These are phyloP conservation scores for Dascillus cervinus DNA, from an alignment of 2,888 invertebrate species.

Conservation along the genomic window DNA sequence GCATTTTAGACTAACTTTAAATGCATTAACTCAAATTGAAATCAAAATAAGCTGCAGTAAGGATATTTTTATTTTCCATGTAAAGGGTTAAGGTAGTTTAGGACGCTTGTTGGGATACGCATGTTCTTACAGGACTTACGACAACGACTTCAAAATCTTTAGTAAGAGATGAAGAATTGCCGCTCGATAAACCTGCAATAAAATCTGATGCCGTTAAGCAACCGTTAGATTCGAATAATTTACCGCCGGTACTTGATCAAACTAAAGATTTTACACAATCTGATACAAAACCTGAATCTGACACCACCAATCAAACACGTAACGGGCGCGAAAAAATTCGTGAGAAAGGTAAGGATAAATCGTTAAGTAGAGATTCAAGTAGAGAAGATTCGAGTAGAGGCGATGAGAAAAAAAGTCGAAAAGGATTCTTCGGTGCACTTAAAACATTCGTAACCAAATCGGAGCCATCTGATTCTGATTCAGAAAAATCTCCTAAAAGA, in stretches of 20 bases:
- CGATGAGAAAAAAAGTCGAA: conserved; percentile 35
- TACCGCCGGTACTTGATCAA: conserved; percentile 23
- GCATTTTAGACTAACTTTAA: conserved; percentile 5
- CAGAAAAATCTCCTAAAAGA: conserved; percentile 36
- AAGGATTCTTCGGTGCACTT: conserved; percentile 38
- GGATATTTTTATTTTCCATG: conserved; percentile 35
- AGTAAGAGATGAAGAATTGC: conserved; percentile 34
- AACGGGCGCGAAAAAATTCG: conserved; percentile 12
- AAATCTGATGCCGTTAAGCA: no score
- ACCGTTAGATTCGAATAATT: conserved; percentile 15
- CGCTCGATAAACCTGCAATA: conserved; percentile 22
- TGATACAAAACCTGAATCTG: conserved; percentile 34
- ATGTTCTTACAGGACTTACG: conserved; percentile 44
- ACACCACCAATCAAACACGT: conserved; percentile 13
- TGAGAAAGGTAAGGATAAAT: conserved; percentile 14
- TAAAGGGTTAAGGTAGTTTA: conserved; percentile 31
- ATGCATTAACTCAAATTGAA: conserved; percentile 17
- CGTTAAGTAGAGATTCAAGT: conserved; percentile 21
- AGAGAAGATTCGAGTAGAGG: conserved; percentile 24
- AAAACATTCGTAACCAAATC: conserved; percentile 40
- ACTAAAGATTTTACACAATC: conserved; percentile 38
- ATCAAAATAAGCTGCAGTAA: conserved; percentile 32
- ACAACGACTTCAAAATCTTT: conserved; percentile 37
- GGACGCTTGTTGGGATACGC: conserved; percentile 41
- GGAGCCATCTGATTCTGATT: conserved; percentile 38